Percentiles rank a stretch among this genome's conserved stretches.
phyloP scores from a whole-genome alignment of 2,113 vertebrate genomes.

The Rhinolophus sinicus region DNA sequence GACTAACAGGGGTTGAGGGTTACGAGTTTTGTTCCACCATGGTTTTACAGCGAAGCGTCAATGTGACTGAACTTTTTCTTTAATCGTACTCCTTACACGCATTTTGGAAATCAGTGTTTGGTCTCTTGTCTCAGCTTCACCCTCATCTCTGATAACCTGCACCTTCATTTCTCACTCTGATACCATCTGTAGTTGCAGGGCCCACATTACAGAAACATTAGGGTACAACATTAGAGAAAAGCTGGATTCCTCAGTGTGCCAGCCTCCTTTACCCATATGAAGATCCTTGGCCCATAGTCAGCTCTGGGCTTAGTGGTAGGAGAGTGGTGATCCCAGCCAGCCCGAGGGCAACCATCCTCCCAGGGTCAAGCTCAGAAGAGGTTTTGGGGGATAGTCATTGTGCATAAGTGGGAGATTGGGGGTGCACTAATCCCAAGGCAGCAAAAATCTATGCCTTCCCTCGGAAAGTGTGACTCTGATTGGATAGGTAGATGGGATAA shows the following conservation, averaged over 20 bases:
- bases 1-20: neutral
- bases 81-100: neutral
- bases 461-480: neutral
- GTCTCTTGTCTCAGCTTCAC: neutral
- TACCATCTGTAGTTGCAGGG: neutral
- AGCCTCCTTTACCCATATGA: rapidly evolving
- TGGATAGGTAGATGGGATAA: neutral
- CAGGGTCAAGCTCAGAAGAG: neutral
- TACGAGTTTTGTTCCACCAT: neutral
- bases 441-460: neutral
- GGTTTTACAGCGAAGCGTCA: neutral
- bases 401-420: neutral
- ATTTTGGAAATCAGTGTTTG: neutral
- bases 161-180: neutral
- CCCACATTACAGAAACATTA: no score
- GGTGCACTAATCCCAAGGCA: neutral
- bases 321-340: neutral
- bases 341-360: neutral
- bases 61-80: neutral
- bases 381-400: neutral
- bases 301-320: neutral
- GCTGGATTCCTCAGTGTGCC: neutral
- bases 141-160: no score
- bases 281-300: neutral
- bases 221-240: neutral